Conservation (phyloP, 2,888 invertebrate species). For the Brachyopa scutellaris region DNA sequence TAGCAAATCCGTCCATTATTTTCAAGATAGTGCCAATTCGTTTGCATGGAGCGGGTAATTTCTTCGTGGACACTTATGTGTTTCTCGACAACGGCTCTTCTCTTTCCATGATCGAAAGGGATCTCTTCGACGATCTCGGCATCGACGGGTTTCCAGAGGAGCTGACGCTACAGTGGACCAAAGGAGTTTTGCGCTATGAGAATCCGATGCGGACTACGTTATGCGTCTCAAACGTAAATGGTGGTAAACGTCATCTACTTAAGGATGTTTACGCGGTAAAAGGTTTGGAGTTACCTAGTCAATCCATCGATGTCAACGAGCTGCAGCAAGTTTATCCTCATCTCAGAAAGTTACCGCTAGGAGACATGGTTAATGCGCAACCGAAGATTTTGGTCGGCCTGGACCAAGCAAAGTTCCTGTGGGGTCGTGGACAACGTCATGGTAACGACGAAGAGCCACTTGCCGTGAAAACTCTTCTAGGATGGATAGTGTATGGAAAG, state of each 20-base stretch:
- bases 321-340: neutral
- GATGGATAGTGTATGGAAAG: conserved; percentile 38
- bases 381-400: conserved; percentile 34
- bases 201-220: no score
- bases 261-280: conserved; percentile 25
- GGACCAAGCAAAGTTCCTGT: conserved; percentile 36
- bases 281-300: neutral
- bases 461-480: conserved; percentile 34
- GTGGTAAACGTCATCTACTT: neutral
- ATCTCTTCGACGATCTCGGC: conserved; percentile 35
- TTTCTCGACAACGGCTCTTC: conserved; percentile 24
- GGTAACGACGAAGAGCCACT: conserved; percentile 7
- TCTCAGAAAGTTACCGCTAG: conserved; percentile 6
- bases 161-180: conserved; percentile 28
- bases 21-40: no score
- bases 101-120: conserved; percentile 40
- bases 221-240: neutral
- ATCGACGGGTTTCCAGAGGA: no score
- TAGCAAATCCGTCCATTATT: neutral
- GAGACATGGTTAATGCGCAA: neutral
- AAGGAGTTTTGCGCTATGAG: conserved; percentile 21
- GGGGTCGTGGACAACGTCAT: conserved; percentile 28
- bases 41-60: no score
- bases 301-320: conserved; percentile 4
- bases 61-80: neutral